Base-by-base conservation (phyloP, 92 coral and sea anemone genomes). In the Porites lobata region DNA sequence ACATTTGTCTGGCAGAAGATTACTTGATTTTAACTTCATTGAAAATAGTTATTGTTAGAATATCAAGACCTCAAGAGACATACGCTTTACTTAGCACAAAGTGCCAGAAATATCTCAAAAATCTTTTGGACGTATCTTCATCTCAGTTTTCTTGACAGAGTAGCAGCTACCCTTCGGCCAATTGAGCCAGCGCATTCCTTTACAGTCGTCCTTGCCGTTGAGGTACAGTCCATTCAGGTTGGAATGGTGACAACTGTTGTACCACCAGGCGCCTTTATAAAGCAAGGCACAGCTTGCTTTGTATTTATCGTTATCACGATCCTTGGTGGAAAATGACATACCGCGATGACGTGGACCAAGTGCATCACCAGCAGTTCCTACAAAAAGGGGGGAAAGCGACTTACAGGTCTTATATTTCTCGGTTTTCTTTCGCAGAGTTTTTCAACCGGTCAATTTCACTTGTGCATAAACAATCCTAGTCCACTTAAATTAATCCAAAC, bases 211-310 rank as follows among this genome's bases (percentile, higher is more conserved):
- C 52, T 29, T 58, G 14, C 89, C 89, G 13, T 15, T 58, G 17
- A 43, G 84, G 69, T 87, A 87, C 50, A 70, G 54, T 21, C 78
- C 88, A 75, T 84, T 84, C 47, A 84, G 72, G 54, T 84, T 84
- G 20, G 88, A 26, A 7, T 74, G 7, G 29, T 85, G 57, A 51
- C 89, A 85, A n/a, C 5, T 9, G 18, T 19, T 20, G 74, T 85
- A 85, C 89, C 89, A 85, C 89, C 89, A 56, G 59, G 59, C 89
- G 57, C 89, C 85, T 75, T 76, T 76, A 5, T 8, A n/a, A 1
- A 3, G 0, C 13, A 6, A 9, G 21, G 89, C 89, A 61, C 89
- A 85, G 89, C 63, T 59, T 0, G 0, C 0, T 1, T 50, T n/a
- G 19, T 1, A 6, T 0, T 1, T 15, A 65, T 81, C 85, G 18